Evolutionary conservation across 2,888 invertebrate species (phyloP).

Genomic region (Eumacrocentrus americanus): DNA sequence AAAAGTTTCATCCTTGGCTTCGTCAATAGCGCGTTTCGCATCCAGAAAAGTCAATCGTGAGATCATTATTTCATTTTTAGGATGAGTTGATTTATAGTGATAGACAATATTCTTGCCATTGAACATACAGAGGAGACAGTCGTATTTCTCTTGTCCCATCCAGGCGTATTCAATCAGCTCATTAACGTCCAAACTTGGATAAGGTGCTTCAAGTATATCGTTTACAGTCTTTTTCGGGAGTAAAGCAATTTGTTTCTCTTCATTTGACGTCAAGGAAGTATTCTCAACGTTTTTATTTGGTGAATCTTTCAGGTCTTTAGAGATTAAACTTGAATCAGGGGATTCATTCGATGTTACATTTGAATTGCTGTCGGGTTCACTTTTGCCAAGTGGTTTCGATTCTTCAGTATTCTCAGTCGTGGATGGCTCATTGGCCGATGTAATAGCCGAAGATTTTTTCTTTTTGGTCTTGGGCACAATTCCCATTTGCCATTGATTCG

Average conservation of each 20-base stretch:
- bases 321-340: neutral
- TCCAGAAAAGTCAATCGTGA: slow-evolving; percentile 66
- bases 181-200: slow-evolving; percentile 29
- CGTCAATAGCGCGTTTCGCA: slow-evolving; percentile 66
- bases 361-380: neutral
- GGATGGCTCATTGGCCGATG: neutral
- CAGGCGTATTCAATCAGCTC: slow-evolving; percentile 47
- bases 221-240: neutral
- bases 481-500: slow-evolving; percentile 49
- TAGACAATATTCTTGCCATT: slow-evolving; percentile 68
- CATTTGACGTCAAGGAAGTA: neutral
- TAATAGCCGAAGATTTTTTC: slow-evolving; percentile 26
- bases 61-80: slow-evolving; percentile 69
- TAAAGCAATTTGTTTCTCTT: neutral
- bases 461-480: slow-evolving; percentile 36
- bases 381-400: too few species aligned
- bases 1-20: slow-evolving; percentile 63
- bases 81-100: slow-evolving; percentile 72
- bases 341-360: neutral
- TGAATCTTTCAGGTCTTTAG: neutral
- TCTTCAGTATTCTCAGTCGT: neutral
- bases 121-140: slow-evolving; percentile 70
- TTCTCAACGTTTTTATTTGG: neutral
- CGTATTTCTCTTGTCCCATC: slow-evolving; percentile 55
- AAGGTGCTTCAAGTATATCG: slow-evolving; percentile 51